These are phyloP conservation scores for Drosophila buzzatii DNA, from an alignment of 2,888 invertebrate genomes.

Conservation along the genomic window DNA sequence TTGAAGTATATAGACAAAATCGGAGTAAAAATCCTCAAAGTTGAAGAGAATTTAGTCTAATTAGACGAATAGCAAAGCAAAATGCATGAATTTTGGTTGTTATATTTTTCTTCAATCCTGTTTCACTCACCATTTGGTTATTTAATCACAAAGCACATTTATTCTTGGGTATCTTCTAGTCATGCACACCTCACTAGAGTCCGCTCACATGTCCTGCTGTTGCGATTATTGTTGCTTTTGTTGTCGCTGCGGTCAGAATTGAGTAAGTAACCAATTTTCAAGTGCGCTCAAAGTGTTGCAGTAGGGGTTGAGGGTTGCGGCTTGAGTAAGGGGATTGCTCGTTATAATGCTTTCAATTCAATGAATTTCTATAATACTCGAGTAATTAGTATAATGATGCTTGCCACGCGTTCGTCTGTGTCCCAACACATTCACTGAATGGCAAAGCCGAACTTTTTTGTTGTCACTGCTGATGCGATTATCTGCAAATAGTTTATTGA, in stretches of 20 bases:
- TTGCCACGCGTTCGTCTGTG: constrained; percentile 56
- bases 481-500: constrained; percentile 52
- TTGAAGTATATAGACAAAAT: not conserved
- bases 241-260: constrained; percentile 53
- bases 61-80: too few relatives aligned
- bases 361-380: constrained; percentile 82
- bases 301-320: constrained; percentile 22
- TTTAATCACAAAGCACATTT: too few relatives aligned
- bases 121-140: too few relatives aligned
- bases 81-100: too few relatives aligned
- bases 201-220: constrained; percentile 10
- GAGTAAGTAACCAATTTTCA: constrained; percentile 50
- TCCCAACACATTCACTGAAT: not conserved
- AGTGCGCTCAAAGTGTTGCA: constrained; percentile 65
- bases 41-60: too few relatives aligned
- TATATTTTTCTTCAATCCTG: too few relatives aligned
- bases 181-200: not conserved
- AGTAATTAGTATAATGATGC: constrained; percentile 82
- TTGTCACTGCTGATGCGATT: constrained; percentile 65
- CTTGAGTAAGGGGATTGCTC: constrained; percentile 40
- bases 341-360: constrained; percentile 78
- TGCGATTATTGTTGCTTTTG: constrained; percentile 28
- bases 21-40: too few relatives aligned
- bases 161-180: not conserved
- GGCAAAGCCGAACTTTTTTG: constrained; percentile 7